Conservation (phyloP, 2,797 vertebrate genomes). For the Mus minutoides region DNA sequence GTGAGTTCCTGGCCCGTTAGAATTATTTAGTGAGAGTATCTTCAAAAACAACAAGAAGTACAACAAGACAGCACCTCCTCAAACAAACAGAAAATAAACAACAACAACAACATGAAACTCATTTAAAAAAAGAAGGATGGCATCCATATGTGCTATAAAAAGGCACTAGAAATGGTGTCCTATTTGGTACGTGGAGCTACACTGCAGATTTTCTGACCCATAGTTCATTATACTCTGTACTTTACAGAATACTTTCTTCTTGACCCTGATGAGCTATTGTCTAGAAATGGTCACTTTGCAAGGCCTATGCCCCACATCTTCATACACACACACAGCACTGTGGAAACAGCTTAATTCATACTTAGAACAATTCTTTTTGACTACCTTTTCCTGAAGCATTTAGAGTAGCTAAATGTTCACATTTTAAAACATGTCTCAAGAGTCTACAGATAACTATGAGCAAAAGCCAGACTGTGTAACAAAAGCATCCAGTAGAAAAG, state of each 20-base stretch:
- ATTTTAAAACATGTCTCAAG: conserved; percentile 12
- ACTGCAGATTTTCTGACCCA: not conserved
- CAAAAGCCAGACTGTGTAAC: not conserved
- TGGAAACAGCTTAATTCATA: not conserved
- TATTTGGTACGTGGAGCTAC: not conserved
- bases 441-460: conserved; percentile 20
- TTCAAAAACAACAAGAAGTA: not conserved
- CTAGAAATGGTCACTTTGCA: not conserved
- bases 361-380: not conserved
- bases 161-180: not conserved
- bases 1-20: not conserved
- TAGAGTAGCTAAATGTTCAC: not conserved
- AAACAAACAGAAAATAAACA: not conserved
- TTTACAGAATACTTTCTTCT: not conserved
- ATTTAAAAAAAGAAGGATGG: not conserved
- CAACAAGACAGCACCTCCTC: not conserved
- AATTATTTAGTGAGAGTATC: no score
- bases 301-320: not conserved
- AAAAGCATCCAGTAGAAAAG: not conserved
- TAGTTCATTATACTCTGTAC: not conserved
- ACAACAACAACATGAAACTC: not conserved
- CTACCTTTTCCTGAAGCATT: not conserved
- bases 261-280: not conserved
- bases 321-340: not conserved
- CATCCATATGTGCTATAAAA: not conserved